Conservation (phyloP, 92 coral and sea anemone genomes). For the Epizoanthus ramosus region DNA sequence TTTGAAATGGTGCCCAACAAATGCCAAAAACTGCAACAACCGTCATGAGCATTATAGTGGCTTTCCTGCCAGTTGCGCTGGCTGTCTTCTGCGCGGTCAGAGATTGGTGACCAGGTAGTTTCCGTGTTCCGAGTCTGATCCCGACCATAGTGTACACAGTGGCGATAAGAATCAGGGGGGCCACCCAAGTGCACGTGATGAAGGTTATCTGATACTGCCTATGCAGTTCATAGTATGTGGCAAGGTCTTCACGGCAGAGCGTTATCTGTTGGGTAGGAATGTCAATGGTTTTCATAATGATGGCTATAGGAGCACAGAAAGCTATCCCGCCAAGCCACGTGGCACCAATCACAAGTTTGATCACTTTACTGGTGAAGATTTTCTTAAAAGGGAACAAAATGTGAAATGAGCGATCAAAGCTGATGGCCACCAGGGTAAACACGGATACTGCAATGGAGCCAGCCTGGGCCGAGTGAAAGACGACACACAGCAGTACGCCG, state of each 20-base stretch:
- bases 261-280: background rate
- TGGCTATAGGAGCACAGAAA: slow-evolving; percentile 43
- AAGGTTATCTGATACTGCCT: slow-evolving; percentile 17
- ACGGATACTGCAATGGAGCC: slow-evolving; percentile 70
- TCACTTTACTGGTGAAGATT: slow-evolving; percentile 60
- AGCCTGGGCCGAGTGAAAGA: slow-evolving; percentile 67
- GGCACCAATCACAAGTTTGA: slow-evolving; percentile 40
- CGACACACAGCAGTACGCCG: slow-evolving; percentile 62
- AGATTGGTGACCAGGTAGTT: slow-evolving; percentile 68
- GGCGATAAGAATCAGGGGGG: slow-evolving; percentile 57
- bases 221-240: slow-evolving; percentile 28
- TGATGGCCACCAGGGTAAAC: slow-evolving; percentile 60
- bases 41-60: slow-evolving; percentile 72
- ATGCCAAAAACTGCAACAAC: slow-evolving; percentile 69
- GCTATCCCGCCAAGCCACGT: slow-evolving; percentile 65
- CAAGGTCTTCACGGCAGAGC: background rate
- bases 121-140: slow-evolving; percentile 64
- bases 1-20: slow-evolving; percentile 73
- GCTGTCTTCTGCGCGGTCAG: slow-evolving; percentile 48
- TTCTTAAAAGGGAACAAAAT: slow-evolving; percentile 33
- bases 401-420: slow-evolving; percentile 69
- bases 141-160: slow-evolving; percentile 57
- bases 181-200: slow-evolving; percentile 41
- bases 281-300: slow-evolving; percentile 10
- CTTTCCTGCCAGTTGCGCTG: slow-evolving; percentile 62